phyloP scores from a whole-genome alignment of 23 tunicate genomes.

The Ascidia mentula region DNA sequence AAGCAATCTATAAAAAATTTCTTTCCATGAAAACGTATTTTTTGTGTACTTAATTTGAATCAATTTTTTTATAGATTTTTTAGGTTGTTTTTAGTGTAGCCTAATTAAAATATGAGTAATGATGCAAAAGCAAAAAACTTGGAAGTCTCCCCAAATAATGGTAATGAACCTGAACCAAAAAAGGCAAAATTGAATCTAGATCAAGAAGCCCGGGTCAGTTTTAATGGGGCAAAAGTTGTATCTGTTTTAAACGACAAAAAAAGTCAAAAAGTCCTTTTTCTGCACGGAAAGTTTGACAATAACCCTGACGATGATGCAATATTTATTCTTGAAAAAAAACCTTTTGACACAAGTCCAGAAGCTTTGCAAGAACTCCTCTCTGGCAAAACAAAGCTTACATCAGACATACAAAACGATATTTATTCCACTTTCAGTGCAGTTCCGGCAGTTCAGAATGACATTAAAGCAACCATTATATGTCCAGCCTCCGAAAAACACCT shows the following conservation, averaged over 20 bases:
- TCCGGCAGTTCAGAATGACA: conserved; percentile 24
- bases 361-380: conserved; percentile 39
- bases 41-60: no score
- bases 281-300: conserved; percentile 62
- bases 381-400: conserved; percentile 42
- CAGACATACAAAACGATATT: conserved; percentile 60
- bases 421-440: conserved; percentile 67
- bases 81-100: no score
- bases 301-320: conserved; percentile 45
- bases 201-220: conserved; percentile 1
- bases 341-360: conserved; percentile 43
- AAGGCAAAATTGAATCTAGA: neutral
- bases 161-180: neutral
- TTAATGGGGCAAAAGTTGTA: conserved; percentile 29
- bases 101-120: neutral
- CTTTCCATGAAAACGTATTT: no score
- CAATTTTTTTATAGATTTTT: no score
- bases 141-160: no score
- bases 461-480: conserved; percentile 78
- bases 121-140: neutral
- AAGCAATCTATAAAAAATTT: no score
- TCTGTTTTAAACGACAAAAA: conserved; percentile 52
- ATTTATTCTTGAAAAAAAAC: conserved; percentile 74
- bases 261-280: conserved; percentile 50
- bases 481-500: conserved; percentile 93